Evolutionary conservation across 1,140 invertebrate species (phyloP), one percentile per base, ranked within the genome.

Genomic region (Centruroides vittatus): DNA sequence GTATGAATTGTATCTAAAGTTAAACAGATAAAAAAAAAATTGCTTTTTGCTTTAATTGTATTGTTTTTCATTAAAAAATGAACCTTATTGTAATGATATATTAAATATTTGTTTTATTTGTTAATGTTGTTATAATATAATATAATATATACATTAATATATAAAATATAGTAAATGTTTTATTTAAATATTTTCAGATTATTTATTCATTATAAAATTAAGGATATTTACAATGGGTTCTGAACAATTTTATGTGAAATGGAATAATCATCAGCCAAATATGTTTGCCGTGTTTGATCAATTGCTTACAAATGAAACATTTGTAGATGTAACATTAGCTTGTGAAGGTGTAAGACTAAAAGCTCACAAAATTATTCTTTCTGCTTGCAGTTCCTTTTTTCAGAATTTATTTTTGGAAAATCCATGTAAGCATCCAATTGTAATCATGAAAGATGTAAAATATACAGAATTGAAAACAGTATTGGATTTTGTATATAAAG

Each of bases 201-300:
- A 41, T 41, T 41, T 23, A 23, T 23, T 23, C 23, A 41, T 41
- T 41, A 6, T 41, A 8, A 41, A 41, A 8, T 41, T 41, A 1
- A 41, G 5, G 8, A 41, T 7, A 23, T 41, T 6, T 41, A 41
- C 5, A 41, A 55, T 55, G 54, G 54, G 54, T 34, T 34, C 41
- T 6, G 41, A 90, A 75, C 89, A 93, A 78, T 93, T 92, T 76
- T 93, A 89, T 79, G 78, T 94, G 70, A 81, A 88, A 74, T 94
- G 90, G 89, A 93, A 93, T 78, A 93, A 93, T 75, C 90, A 93
- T 75, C 89, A 93, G 74, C 87, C 84, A 65, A 93, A 90, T 62
- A 78, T 94, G 71, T 85, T 93, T 69, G 87, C 88, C 68, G 89
- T 92, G 68, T 93, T 95, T 76, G 89, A 93, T 77, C 87, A 85